A percentile compares a stretch with the other conserved stretches of the same genome.
phyloP scores from a whole-genome alignment of 2,113 vertebrate species.

The Phylloscopus trochiloides region DNA sequence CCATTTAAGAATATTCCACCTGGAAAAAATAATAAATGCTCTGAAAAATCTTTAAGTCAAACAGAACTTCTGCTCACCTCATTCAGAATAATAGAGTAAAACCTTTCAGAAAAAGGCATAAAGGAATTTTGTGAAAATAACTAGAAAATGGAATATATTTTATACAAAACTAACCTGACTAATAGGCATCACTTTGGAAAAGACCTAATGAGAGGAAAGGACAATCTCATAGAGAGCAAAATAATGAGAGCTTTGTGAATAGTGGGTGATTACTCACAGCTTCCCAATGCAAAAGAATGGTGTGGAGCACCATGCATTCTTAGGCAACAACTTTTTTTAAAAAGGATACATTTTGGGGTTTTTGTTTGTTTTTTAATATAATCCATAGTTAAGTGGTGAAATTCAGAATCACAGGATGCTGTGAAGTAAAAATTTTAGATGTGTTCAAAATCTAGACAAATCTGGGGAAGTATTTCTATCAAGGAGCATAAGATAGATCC shows the following conservation, averaged over 20 bases:
- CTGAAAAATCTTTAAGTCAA: neutral
- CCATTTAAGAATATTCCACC: neutral
- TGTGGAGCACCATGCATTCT: neutral
- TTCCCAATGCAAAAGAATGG: neutral
- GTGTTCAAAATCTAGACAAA: neutral
- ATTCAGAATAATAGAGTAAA: neutral
- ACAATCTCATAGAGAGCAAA: neutral
- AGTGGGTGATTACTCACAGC: neutral
- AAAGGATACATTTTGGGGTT: neutral
- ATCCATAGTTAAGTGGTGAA: neutral
- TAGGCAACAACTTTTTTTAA: neutral
- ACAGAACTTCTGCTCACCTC: neutral
- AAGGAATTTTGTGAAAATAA: neutral
- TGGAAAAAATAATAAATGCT: neutral
- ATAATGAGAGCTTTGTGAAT: neutral
- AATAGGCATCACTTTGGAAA: neutral
- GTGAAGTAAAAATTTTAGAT: neutral
- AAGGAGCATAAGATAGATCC: neutral
- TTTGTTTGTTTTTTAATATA: neutral
- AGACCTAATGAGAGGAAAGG: neutral
- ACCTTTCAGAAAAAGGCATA: neutral
- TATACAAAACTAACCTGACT: neutral
- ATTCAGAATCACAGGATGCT: neutral
- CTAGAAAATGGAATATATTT: neutral
- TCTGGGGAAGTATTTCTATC: neutral